Evolutionary conservation across 2,113 vertebrate species (phyloP), one percentile per base, ranked within the genome.

Genomic region (Sinocyclocheilus anophthalmus): DNA sequence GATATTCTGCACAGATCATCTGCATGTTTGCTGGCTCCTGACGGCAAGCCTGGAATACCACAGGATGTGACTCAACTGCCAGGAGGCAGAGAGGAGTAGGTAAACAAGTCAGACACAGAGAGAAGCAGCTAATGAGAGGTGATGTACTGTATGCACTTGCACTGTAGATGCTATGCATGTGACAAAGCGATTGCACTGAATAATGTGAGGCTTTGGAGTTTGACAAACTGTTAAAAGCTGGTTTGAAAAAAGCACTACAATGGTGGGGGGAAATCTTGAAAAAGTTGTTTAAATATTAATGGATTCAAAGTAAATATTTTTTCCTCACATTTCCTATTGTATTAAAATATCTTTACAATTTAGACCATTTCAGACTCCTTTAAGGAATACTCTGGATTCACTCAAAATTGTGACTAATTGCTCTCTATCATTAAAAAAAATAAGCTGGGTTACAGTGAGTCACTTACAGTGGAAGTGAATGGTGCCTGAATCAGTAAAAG

Each of bases 91-190:
- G 48, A 26, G 3, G 57, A 76, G 63, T 37, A 80, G 59, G 82
- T 88, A 89, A 88, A 89, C 88, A 89, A 86, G 88, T 82, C 63
- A 53, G 67, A 76, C 81, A 85, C 76, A 53, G 22, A 80, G 59
- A 63, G 81, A 73, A 79, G 86, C 61, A 33, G 61, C 85, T 89
- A 89, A 89, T 85, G 85, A 85, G 83, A 87, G 85, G 39, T 82
- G 85, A 85, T 87, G 88, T 78, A 78, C 79, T 83, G 88, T 69
- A 77, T 59, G 42, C 73, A 65, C 76, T 57, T 33, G 9, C 22
- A 75, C 63, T 42, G n/a, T 77, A 85, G 39, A 65, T 48, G 42
- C 42, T 53, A 42, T 76, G 50, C 79, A 85, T 76, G 83, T 63
- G 86, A 81, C 86, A 79, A 75, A 78, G 82, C 82, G 69, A 86